Base-by-base conservation (phyloP, 2,113 vertebrate species). In the Halcyon malimbica region DNA sequence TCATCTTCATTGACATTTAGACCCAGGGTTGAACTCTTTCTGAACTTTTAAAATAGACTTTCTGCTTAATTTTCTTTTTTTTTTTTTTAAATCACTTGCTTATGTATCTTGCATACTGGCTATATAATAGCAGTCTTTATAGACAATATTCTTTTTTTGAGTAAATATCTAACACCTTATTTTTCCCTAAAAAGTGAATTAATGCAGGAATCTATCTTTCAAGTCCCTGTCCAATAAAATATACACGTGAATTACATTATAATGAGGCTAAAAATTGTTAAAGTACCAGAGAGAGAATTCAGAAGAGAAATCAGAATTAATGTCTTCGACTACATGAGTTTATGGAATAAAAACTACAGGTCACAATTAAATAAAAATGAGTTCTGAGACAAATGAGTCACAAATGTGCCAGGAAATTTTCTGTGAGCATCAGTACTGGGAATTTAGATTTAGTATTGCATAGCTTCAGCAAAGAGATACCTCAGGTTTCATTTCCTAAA, bases 351-450 rank as follows among this genome's bases (percentile, higher is more conserved):
- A 89, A 95, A 56, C 44, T 91, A 70, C 20, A 67, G 53, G 69
- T 93, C 57, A 79, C 69, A 92, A 86, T 84, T 74, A 84, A 84
- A 94, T 92, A 87, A 67, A 92, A 84, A 90, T 64, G 37, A 71
- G 26, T 76, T 93, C 65, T 87, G 68, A 74, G 44, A 73, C 37
- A 83, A 87, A 67, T 53, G 23, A 87, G 44, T 56, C 56, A 63
- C 62, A 83, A 87, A 88, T 1, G 16, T 63, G 12, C 54, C 59
- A 70, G 42, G 44, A 94, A 39, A 44, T 64, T 53, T 94, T 89
- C 57, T 71, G 39, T 87, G 33, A 82, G 73, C 63, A 77, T 62
- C 59, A 94, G 46, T 56, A 77, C 25, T 81, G 89, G 71, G 83
- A 92, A 82, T 93, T 82, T 51, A 60, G 35, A 11, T 4, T 54